Conservation (phyloP, 2,888 invertebrate genomes). For the Caenorhabditis wallacei region DNA sequence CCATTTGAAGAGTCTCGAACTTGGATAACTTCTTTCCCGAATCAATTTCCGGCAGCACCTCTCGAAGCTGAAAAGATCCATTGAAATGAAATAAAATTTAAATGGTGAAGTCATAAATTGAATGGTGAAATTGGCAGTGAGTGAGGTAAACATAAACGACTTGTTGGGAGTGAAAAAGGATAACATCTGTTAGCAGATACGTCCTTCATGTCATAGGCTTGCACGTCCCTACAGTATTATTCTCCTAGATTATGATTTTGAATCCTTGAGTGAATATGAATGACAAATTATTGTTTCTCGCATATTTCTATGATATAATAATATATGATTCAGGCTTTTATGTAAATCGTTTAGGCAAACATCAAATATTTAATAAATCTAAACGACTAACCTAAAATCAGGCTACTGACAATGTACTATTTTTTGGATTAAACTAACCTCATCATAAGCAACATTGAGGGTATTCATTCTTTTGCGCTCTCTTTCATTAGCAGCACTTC, state of each 20-base stretch:
- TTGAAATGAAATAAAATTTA: conserved; percentile 29
- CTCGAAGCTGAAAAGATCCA: conserved; percentile 77
- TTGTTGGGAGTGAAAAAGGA: conserved; percentile 32
- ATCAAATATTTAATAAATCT: too few species aligned
- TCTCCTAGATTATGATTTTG: conserved; percentile 55
- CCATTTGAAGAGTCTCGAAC: conserved; percentile 83
- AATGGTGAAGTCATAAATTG: conserved; percentile 52
- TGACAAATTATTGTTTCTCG: conserved; percentile 39
- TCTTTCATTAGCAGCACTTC: conserved; percentile 80
- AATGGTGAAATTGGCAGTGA: conserved; percentile 48
- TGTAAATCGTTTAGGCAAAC: too few species aligned
- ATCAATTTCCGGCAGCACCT: conserved; percentile 82
- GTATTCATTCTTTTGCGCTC: conserved; percentile 82
- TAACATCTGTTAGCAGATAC: conserved; percentile 70
- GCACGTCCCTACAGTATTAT: conserved; percentile 44
- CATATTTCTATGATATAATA: not conserved
- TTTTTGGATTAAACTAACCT: conserved; percentile 66
- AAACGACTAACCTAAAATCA: too few species aligned
- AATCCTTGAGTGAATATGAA: conserved; percentile 42
- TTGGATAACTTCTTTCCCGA: conserved; percentile 82
- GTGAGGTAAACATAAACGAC: conserved; percentile 58
- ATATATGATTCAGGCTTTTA: not conserved
- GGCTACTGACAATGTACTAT: not conserved
- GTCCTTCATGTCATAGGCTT: conserved; percentile 49
- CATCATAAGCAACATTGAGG: conserved; percentile 82